Evolutionary conservation across 1,140 invertebrate genomes (phyloP).

Genomic region (Drosophila pseudoobscura): DNA sequence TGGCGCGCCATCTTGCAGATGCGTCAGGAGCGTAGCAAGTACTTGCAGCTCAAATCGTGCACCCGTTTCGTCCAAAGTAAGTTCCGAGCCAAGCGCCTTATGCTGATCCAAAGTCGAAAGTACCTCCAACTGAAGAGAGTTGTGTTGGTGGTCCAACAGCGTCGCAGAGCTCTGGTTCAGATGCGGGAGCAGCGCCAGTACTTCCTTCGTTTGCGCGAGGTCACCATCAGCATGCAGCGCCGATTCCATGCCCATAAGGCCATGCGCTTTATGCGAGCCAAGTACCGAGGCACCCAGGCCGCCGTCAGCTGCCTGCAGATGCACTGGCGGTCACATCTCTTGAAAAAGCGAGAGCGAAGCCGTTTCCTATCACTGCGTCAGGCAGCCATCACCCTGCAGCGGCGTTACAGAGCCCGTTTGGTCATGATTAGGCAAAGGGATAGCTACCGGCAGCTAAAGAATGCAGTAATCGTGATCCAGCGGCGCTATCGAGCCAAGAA

Average conservation of each 20-base stretch:
- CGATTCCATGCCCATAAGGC: constrained; percentile 83
- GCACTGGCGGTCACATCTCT: constrained; percentile 76
- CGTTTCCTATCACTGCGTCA: constrained; percentile 34
- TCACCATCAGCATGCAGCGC: constrained; percentile 83
- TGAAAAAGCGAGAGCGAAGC: constrained; percentile 45
- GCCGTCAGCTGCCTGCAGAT: constrained; percentile 82
- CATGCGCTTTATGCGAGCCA: constrained; percentile 60
- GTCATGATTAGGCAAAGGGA: constrained; percentile 37
- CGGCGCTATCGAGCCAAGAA: constrained; percentile 44
- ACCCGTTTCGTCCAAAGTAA: constrained; percentile 28
- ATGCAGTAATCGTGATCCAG: constrained; percentile 40
- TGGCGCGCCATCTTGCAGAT: constrained; percentile 46
- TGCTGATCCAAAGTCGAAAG: constrained; percentile 28
- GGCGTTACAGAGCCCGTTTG: constrained; percentile 33
- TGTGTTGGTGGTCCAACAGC: constrained; percentile 56
- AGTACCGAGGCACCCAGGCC: constrained; percentile 67
- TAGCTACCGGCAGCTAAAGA: constrained; percentile 21
- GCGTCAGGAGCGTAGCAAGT: constrained; percentile 21
- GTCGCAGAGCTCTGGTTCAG: constrained; percentile 40
- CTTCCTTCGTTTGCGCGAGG: constrained; percentile 44
- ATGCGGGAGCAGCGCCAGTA: constrained; percentile 43
- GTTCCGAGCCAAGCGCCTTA: constrained; percentile 42
- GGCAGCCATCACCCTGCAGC: constrained; percentile 48
- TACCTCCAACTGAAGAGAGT: constrained; percentile 46
- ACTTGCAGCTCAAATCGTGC: constrained; percentile 5